phyloP scores from a whole-genome alignment of 2,888 invertebrate species.

The Marasmarcha lunaedactyla region DNA sequence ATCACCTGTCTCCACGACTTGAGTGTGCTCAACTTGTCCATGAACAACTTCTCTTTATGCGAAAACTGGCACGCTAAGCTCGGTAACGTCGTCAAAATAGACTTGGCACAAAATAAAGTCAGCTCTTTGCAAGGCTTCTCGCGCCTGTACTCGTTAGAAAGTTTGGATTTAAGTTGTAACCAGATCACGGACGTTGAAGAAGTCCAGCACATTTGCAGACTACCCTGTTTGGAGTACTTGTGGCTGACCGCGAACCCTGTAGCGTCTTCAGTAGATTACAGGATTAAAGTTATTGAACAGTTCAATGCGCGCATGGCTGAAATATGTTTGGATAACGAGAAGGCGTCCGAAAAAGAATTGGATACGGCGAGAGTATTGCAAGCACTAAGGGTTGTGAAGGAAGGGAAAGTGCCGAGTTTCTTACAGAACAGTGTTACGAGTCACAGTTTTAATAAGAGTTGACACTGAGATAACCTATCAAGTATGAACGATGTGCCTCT shows the following conservation, averaged over 20 bases:
- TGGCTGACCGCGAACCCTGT: conserved; percentile 91
- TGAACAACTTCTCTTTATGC: conserved; percentile 80
- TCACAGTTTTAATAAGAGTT: conserved; percentile 55
- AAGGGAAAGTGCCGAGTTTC: conserved; percentile 74
- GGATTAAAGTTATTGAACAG: conserved; percentile 89
- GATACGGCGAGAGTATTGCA: conserved; percentile 93
- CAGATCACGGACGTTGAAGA: conserved; percentile 83
- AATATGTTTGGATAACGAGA: conserved; percentile 89
- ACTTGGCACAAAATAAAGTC: conserved; percentile 88
- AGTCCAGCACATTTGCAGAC: conserved; percentile 80
- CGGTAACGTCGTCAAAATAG: conserved; percentile 88
- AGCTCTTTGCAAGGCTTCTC: conserved; percentile 78
- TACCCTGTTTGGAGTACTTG: conserved; percentile 91
- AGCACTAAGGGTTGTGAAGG: conserved; percentile 84
- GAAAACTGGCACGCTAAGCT: conserved; percentile 86
- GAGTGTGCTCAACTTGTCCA: conserved; percentile 80
- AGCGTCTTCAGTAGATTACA: conserved; percentile 86
- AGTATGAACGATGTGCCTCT: too few relatives aligned
- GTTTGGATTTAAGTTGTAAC: conserved; percentile 89
- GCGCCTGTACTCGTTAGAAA: conserved; percentile 87
- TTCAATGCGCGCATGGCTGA: conserved; percentile 87
- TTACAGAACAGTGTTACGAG: conserved; percentile 60
- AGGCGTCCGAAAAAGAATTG: conserved; percentile 86
- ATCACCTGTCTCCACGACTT: conserved; percentile 84
- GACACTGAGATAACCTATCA: conserved; percentile 39